Conservation (phyloP, 2,888 invertebrate genomes). For the Cheiracanthium punctorium region DNA sequence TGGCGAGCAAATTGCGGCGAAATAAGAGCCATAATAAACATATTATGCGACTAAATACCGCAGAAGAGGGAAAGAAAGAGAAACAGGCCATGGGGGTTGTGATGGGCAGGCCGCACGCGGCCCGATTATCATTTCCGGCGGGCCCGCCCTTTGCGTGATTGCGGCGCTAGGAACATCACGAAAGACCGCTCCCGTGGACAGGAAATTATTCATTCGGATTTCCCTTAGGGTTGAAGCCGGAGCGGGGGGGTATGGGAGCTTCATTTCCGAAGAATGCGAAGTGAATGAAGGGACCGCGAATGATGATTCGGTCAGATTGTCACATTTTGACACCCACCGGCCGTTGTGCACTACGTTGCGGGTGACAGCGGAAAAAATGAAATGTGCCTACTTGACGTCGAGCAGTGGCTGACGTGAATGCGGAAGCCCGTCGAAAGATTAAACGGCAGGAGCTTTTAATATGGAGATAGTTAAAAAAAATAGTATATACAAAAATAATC, state of each 20-base stretch:
- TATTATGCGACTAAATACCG: conserved; percentile 61
- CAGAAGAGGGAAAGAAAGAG: conserved; percentile 51
- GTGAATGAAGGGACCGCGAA: conserved; percentile 39
- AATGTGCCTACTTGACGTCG: background rate
- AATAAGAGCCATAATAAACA: conserved; percentile 60
- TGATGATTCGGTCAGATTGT: conserved; percentile 45
- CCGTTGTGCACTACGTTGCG: background rate
- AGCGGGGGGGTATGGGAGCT: conserved; percentile 20
- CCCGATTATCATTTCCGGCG: conserved; percentile 68
- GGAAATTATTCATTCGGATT: conserved; percentile 68
- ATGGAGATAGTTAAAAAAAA: background rate
- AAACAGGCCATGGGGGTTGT: conserved; percentile 39
- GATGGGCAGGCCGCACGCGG: conserved; percentile 56
- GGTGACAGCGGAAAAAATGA: conserved; percentile 14
- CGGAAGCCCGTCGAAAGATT: background rate
- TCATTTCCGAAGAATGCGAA: conserved; percentile 61
- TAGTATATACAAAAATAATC: background rate
- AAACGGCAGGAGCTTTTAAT: background rate
- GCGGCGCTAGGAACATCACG: conserved; percentile 48
- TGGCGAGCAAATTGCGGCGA: conserved; percentile 48
- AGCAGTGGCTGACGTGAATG: conserved; percentile 10
- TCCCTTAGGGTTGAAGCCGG: background rate
- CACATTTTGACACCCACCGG: conserved; percentile 42
- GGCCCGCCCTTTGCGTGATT: conserved; percentile 68
- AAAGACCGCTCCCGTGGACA: conserved; percentile 60